Base-by-base conservation (phyloP, 2,797 vertebrate genomes). In the Macropodus opercularis region DNA sequence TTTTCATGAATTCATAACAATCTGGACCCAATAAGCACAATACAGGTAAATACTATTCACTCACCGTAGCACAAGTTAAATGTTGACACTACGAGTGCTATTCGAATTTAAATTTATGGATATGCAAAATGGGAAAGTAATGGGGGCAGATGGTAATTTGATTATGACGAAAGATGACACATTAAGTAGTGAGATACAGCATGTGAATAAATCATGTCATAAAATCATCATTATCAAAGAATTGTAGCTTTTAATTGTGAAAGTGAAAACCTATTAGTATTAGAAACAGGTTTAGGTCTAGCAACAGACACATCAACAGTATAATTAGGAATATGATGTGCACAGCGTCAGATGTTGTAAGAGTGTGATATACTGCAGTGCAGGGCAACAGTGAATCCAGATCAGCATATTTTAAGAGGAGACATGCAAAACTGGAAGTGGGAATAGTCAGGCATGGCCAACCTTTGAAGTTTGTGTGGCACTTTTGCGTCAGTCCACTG, bases 81-180 rank as follows among this genome's bases (percentile, higher is more conserved):
- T 53, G 27, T 54, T 55, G 41, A 48, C 53, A 53, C 14, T 48
- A 14, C 8, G 43, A 67, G 32, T 50, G 49, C 24, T 48, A 44
- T 63, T 69, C 7, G 5, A 29, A 53, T 63, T 59, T 44, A 65
- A 72, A 73, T 61, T 31, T 53, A 57, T 51, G 53, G 22, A 50
- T 38, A 67, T 77, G 58, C 31, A 47, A 60, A 79, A 72, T 56
- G 58, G 48, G 17, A 50, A 57, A 63, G 56, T 65, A 63, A 73
- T 29, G 27, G 61, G 14, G 56, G 13, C 17, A 56, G 54, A 63
- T 69, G 53, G 24, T 53, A 48, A 75, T 68, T 44, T 68, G 60
- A 75, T 51, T 44, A 64, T 41, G 22, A 67, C 41, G 51, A 53
- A 49, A 42, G 40, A 62, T 35, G 31, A 60, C 31, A 35, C 11